A percentile compares a stretch with the other conserved stretches of the same genome.
Evolutionary conservation across 2,888 invertebrate species (phyloP).

Genomic region (Trissoscelio sp.): DNA sequence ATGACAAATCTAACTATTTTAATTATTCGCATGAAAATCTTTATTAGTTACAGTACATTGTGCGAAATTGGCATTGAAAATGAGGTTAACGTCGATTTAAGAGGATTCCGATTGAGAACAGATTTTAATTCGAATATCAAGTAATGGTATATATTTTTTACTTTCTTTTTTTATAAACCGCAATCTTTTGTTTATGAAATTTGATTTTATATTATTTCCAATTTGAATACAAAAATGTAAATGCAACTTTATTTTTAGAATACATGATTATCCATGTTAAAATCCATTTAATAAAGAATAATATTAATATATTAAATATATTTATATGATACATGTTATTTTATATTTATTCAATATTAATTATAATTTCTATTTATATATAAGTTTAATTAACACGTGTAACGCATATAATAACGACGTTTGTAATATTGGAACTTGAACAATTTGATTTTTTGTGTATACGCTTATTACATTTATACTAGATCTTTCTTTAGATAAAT

Average conservation of each 20-base stretch:
- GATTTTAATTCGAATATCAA: not conserved
- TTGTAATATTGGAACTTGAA: slow-evolving; percentile 50
- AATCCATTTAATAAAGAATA: too few species aligned
- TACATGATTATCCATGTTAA: too few species aligned
- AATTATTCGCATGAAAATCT: slow-evolving; percentile 41
- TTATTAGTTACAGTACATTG: slow-evolving; percentile 43
- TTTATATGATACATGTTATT: not conserved
- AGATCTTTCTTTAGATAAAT: slow-evolving; percentile 55
- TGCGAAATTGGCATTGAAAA: slow-evolving; percentile 15
- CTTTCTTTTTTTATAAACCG: not conserved
- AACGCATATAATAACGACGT: slow-evolving; percentile 36
- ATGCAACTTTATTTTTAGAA: too few species aligned
- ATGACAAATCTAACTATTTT: slow-evolving; percentile 29
- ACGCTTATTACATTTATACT: slow-evolving; percentile 56
- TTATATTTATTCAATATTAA: slow-evolving; percentile 25
- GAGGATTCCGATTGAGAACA: not conserved
- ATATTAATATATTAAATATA: too few species aligned
- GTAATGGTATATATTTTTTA: not conserved
- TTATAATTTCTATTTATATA: slow-evolving; percentile 44
- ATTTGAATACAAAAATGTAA: too few species aligned
- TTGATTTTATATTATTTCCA: too few species aligned
- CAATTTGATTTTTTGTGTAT: slow-evolving; percentile 45
- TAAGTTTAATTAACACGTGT: slow-evolving; percentile 43
- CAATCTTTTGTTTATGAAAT: too few species aligned
- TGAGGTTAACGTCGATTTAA: slow-evolving; percentile 20